Conservation (phyloP, 2,888 invertebrate genomes). For the Eupithecia inturbata region DNA sequence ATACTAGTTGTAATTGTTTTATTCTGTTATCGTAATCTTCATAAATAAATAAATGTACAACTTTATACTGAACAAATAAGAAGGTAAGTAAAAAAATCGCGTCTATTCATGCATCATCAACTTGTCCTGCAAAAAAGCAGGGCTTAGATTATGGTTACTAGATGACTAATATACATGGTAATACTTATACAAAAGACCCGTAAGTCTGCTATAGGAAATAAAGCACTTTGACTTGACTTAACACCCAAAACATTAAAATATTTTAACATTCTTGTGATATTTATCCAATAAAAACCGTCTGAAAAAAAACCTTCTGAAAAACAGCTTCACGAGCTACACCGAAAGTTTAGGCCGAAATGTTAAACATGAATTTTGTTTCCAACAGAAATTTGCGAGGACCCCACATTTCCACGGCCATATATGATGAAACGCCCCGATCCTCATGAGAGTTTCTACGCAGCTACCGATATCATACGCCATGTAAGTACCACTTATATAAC, state of each 20-base stretch:
- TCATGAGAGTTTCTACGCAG: constrained; percentile 88
- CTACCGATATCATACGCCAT: constrained; percentile 90
- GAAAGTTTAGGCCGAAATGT: too few relatives aligned
- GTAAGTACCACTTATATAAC: constrained; percentile 60
- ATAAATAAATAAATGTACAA: too few relatives aligned
- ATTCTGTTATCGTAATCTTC: too few relatives aligned
- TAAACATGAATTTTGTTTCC: constrained; percentile 39
- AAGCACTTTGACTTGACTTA: background rate
- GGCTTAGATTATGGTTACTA: background rate
- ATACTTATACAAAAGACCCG: background rate
- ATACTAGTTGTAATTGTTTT: too few relatives aligned
- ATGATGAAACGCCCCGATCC: constrained; percentile 80
- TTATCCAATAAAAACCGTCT: background rate
- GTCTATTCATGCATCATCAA: background rate
- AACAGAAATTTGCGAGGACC: constrained; percentile 78
- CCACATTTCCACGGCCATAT: constrained; percentile 77
- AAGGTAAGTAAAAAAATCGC: background rate
- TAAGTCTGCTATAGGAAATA: background rate
- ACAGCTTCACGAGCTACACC: background rate
- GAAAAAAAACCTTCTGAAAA: background rate
- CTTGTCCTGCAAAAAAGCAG: background rate
- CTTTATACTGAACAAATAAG: background rate
- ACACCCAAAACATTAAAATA: background rate
- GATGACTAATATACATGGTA: background rate
- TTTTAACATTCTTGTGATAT: background rate